Percentiles rank a stretch among this genome's conserved stretches.
Conservation (phyloP, 2,113 vertebrate species). For the Morone chrysops region DNA sequence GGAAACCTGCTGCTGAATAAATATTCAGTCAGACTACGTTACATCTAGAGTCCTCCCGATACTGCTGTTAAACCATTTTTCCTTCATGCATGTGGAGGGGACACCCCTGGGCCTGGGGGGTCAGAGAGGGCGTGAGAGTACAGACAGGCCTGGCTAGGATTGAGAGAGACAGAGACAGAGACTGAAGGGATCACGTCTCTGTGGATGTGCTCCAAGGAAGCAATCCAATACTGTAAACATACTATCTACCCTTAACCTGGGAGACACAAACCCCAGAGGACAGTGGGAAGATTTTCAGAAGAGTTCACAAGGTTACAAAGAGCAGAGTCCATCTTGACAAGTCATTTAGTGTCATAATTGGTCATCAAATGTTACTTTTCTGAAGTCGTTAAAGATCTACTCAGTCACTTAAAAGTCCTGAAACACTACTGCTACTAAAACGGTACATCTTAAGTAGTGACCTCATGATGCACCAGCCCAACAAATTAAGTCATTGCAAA, state of each 20-base stretch:
- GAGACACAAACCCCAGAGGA: constrained; percentile 47
- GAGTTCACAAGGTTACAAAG: constrained; percentile 56
- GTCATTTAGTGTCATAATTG: not conserved
- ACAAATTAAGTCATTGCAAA: not conserved
- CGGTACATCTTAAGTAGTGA: not conserved
- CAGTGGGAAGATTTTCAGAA: constrained; percentile 20
- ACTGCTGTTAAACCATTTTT: constrained; percentile 50
- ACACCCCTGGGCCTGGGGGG: constrained; percentile 63
- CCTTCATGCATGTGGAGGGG: constrained; percentile 62
- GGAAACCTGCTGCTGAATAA: constrained; percentile 69
- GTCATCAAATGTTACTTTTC: not conserved
- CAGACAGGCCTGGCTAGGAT: constrained; percentile 52
- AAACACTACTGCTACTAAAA: constrained; percentile 8
- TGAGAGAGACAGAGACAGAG: constrained; percentile 35
- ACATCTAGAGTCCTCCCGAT: constrained; percentile 28
- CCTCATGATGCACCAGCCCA: constrained; percentile 2
- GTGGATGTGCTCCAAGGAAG: constrained; percentile 61
- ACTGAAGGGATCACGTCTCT: constrained; percentile 52
- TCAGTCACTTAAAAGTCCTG: not conserved
- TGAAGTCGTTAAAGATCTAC: not conserved
- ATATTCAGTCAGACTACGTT: constrained; percentile 59
- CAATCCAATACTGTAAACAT: constrained; percentile 77
- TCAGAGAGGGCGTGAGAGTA: constrained; percentile 77
- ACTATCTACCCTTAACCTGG: constrained; percentile 40
- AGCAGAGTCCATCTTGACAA: constrained; percentile 25